Conservation (phyloP, 2,113 vertebrate genomes). For the Notarius quadriscutis region DNA sequence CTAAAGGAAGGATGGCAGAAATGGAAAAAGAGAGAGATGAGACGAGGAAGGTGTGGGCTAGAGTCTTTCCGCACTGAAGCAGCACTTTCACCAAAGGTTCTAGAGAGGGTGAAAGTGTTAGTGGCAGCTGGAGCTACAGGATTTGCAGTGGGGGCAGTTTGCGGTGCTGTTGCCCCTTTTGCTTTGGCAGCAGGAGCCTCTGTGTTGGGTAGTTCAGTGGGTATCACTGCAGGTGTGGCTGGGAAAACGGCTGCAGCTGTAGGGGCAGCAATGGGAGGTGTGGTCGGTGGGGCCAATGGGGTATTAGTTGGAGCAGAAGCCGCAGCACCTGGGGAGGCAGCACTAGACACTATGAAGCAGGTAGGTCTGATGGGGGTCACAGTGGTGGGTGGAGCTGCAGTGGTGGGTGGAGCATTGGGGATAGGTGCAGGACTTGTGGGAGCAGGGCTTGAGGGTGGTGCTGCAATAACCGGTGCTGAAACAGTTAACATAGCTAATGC, state of each 20-base stretch:
- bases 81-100: constrained; percentile 64
- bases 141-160: constrained; percentile 65
- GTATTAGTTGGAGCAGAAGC: constrained; percentile 62
- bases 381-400: constrained; percentile 65
- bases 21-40: constrained; percentile 36
- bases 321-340: constrained; percentile 59
- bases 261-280: constrained; percentile 66
- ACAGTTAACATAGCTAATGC: constrained; percentile 32
- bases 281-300: constrained; percentile 69
- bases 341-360: constrained; percentile 63
- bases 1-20: constrained; percentile 43
- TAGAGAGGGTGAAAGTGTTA: constrained; percentile 65
- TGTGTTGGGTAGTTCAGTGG: constrained; percentile 58
- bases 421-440: constrained; percentile 61
- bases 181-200: constrained; percentile 68
- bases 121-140: constrained; percentile 70
- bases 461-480: constrained; percentile 55
- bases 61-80: constrained; percentile 60
- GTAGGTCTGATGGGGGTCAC: constrained; percentile 64
- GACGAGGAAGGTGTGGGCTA: not conserved
- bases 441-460: constrained; percentile 57
- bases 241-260: constrained; percentile 65
- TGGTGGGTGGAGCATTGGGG: constrained; percentile 65
- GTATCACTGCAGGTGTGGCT: constrained; percentile 65
- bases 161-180: constrained; percentile 68